Evolutionary conservation across 2,888 invertebrate species (phyloP).

Genomic region (Erebia epiphron): DNA sequence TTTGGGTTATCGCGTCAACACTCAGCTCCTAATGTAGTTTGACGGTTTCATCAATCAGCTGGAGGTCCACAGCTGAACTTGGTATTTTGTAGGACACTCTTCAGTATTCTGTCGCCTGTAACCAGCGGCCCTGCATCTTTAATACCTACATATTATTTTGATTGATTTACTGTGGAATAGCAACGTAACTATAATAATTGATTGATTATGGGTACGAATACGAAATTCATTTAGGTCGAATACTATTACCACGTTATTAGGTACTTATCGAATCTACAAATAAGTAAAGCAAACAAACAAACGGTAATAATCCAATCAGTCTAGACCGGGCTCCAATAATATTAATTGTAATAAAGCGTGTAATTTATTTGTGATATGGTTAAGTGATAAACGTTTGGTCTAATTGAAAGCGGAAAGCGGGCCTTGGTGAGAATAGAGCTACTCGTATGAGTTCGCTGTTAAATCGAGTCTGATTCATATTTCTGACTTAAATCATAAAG

Average conservation of each 20-base stretch:
- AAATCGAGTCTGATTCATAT: no score
- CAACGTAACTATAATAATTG: not conserved
- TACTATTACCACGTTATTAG: conserved; percentile 13
- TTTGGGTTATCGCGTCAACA: no score
- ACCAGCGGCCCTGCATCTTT: no score
- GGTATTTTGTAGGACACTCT: no score
- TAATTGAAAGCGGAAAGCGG: not conserved
- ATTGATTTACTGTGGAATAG: not conserved
- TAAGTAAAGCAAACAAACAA: conserved; percentile 14
- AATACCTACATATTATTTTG: no score
- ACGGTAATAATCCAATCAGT: conserved; percentile 24
- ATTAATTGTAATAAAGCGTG: conserved; percentile 2
- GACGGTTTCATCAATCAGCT: no score
- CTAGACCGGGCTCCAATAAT: conserved; percentile 10
- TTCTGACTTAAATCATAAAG: no score
- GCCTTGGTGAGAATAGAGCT: no score
- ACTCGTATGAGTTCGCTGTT: no score
- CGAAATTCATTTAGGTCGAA: not conserved
- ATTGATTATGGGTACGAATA: not conserved
- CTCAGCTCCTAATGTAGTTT: no score
- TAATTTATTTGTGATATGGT: conserved; percentile 21
- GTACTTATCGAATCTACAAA: conserved; percentile 2
- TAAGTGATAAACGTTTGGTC: not conserved
- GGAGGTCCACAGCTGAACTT: no score
- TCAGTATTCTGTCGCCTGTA: no score